Evolutionary conservation across 2,113 vertebrate genomes (phyloP).

Genomic region (Rhea pennata): DNA sequence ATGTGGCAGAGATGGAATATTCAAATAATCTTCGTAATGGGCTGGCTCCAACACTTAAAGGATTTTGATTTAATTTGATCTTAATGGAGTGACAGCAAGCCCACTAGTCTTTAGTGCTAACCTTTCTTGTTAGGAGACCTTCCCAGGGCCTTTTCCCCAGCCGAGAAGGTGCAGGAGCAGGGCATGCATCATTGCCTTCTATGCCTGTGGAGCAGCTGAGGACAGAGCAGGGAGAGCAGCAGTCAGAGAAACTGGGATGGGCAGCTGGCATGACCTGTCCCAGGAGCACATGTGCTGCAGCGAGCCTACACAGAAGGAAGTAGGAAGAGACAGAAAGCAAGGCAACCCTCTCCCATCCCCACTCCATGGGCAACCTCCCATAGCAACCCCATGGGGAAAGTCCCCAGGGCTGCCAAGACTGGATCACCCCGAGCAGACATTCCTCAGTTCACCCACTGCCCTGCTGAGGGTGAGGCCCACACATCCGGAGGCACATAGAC

Average conservation of each 20-base stretch:
- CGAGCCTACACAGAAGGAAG: not conserved
- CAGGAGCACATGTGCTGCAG: too few species aligned
- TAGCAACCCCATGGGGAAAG: not conserved
- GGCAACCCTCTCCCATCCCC: not conserved
- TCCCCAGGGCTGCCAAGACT: too few species aligned
- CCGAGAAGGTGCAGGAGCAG: not conserved
- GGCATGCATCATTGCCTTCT: not conserved
- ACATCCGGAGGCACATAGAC: not conserved
- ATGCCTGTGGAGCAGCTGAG: not conserved
- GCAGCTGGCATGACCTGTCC: not conserved
- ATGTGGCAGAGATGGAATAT: not conserved
- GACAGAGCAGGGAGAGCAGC: not conserved
- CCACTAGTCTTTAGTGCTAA: not conserved
- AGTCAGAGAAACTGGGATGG: not conserved
- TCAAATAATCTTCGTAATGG: not conserved
- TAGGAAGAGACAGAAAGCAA: not conserved
- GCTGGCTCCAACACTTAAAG: not conserved
- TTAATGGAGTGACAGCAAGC: not conserved
- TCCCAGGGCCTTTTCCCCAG: not conserved
- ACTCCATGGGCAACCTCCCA: not conserved
- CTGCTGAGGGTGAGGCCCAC: not conserved
- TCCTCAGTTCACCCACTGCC: not conserved
- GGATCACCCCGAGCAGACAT: not conserved
- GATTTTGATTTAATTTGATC: not conserved
- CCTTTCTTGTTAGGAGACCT: not conserved